Evolutionary conservation across 2,113 vertebrate genomes (phyloP).

Genomic region (Aspidoscelis tigris): DNA sequence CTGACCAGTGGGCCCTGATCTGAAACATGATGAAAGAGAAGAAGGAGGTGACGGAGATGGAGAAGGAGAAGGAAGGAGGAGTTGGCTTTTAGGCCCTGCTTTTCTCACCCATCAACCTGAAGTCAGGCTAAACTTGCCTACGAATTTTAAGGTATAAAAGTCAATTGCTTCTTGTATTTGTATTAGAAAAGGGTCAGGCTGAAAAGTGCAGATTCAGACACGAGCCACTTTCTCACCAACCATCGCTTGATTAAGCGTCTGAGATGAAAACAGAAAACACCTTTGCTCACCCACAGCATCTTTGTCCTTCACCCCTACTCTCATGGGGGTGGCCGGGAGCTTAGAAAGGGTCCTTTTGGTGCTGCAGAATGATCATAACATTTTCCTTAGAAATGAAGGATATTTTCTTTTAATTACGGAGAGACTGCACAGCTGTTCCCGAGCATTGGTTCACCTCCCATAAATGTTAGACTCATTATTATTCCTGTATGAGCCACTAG

Average conservation of each 20-base stretch:
- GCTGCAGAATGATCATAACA: constrained; percentile 33
- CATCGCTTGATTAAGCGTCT: not conserved
- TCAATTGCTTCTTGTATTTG: no score
- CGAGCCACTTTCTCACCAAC: not conserved
- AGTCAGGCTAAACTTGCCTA: no score
- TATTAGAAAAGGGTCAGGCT: no score
- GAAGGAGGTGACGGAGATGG: no score
- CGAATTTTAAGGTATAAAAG: no score
- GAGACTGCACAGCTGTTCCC: constrained; percentile 68
- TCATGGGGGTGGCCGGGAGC: constrained; percentile 34
- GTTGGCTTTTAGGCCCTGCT: no score
- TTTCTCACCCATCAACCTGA: no score
- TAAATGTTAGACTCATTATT: not conserved
- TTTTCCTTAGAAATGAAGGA: constrained; percentile 38
- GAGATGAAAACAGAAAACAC: not conserved
- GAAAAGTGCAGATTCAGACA: not conserved
- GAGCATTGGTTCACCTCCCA: constrained; percentile 50
- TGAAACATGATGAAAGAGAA: no score
- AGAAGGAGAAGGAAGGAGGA: no score
- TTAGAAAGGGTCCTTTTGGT: constrained; percentile 53
- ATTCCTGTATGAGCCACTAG: constrained; percentile 48
- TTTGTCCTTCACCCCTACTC: constrained; percentile 59
- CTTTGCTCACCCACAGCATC: constrained; percentile 5
- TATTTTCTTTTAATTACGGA: constrained; percentile 69
- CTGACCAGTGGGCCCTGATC: no score